phyloP scores from a whole-genome alignment of 2,888 invertebrate species.

The Iphiclides podalirius region DNA sequence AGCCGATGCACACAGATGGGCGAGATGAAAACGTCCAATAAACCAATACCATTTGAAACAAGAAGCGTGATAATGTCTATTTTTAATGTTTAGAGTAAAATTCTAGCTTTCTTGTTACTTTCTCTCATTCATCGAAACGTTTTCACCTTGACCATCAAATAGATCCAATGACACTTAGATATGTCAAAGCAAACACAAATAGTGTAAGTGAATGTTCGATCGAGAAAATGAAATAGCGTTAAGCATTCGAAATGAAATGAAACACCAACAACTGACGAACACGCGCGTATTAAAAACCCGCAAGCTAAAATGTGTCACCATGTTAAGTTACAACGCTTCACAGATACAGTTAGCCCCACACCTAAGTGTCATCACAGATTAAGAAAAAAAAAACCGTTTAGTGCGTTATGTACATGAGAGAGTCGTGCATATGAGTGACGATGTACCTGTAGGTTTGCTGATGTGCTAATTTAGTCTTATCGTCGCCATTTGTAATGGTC shows the following conservation, averaged over 20 bases:
- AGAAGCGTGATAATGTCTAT: no score
- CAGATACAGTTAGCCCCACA: conserved; percentile 10
- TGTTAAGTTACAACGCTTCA: background rate
- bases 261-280: no score
- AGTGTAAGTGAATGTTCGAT: no score
- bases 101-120: no score
- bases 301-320: no score
- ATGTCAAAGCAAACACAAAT: conserved; percentile 17
- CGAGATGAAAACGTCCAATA: conserved; percentile 12
- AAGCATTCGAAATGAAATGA: no score
- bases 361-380: conserved; percentile 17
- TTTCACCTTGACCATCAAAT: conserved; percentile 10
- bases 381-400: background rate
- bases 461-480: conserved; percentile 84
- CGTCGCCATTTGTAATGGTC: conserved; percentile 82
- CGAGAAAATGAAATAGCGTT: no score
- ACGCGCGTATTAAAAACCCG: no score
- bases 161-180: conserved; percentile 27
- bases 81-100: no score
- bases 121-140: no score
- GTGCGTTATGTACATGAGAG: conserved; percentile 37
- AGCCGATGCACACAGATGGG: conserved; percentile 8
- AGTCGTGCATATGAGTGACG: conserved; percentile 44
- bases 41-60: background rate
- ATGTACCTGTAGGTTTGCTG: conserved; percentile 89